Evolutionary conservation across 2,797 vertebrate species (phyloP).

Genomic region (Anabacerthia variegaticeps): DNA sequence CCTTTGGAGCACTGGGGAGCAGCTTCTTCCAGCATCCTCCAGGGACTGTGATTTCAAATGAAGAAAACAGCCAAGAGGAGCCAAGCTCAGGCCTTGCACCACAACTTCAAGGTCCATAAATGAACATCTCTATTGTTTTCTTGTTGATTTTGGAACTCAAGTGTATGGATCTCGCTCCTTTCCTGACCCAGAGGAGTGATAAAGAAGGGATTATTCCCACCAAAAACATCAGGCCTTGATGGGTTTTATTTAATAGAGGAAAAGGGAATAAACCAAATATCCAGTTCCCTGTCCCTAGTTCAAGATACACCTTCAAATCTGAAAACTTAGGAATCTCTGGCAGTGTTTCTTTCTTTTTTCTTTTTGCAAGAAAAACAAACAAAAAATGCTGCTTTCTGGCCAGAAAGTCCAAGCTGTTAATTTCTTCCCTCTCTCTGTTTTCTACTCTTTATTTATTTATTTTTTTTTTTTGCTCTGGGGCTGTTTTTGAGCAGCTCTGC

Average conservation of each 20-base stretch:
- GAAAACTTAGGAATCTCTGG: background rate
- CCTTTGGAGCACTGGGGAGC: background rate
- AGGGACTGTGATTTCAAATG: background rate
- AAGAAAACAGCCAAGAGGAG: background rate
- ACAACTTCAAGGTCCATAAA: background rate
- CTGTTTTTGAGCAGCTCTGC: constrained; percentile 48
- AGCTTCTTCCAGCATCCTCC: background rate
- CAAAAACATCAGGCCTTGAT: background rate
- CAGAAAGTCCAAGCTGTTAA: constrained; percentile 30
- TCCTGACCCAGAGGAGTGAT: background rate
- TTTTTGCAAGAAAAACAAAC: constrained; percentile 13
- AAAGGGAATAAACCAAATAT: background rate
- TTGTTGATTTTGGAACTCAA: background rate
- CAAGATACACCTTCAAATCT: constrained; percentile 39
- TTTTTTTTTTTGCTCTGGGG: background rate
- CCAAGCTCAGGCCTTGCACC: background rate
- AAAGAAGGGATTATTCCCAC: background rate
- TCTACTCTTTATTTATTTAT: background rate
- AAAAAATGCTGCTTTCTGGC: constrained; percentile 15
- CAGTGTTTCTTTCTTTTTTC: background rate
- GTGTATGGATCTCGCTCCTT: background rate
- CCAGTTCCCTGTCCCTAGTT: background rate
- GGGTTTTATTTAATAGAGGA: constrained; percentile 6
- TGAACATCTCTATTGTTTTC: constrained; percentile 1
- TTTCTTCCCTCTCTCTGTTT: constrained; percentile 14